A percentile compares a stretch with the other conserved stretches of the same genome.
Conservation (phyloP, 2,888 invertebrate species). For the Aspidiotus destructor region DNA sequence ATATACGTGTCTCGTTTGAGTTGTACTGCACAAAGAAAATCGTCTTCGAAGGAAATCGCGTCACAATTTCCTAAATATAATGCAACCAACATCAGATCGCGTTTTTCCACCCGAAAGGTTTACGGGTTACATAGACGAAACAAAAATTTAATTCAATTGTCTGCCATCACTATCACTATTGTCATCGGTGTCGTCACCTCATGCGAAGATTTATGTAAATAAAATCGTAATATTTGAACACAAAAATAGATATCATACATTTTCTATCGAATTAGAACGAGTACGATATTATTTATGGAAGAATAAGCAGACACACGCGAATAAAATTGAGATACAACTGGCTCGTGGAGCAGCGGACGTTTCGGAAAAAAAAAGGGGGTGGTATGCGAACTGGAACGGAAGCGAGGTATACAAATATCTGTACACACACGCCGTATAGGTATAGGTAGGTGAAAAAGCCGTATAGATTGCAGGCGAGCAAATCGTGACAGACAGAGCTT, state of each 20-base stretch:
- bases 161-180: not conserved
- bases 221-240: constrained; percentile 23
- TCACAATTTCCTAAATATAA: too few species aligned
- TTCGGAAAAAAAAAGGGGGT: not conserved
- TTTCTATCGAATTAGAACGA: constrained; percentile 14
- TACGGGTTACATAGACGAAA: too few species aligned
- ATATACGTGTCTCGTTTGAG: too few species aligned
- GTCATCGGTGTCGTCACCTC: not conserved
- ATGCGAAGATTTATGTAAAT: constrained; percentile 16
- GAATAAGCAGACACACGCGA: constrained; percentile 12
- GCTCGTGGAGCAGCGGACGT: not conserved
- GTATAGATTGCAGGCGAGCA: constrained; percentile 22
- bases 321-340: too few species aligned
- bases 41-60: too few species aligned
- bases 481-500: constrained; percentile 29
- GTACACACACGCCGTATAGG: not conserved
- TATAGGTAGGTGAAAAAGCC: constrained; percentile 2
- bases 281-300: constrained; percentile 24
- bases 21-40: too few species aligned
- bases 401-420: not conserved
- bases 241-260: constrained; percentile 10
- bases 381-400: constrained; percentile 5
- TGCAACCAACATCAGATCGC: too few species aligned
- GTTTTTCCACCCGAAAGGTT: too few species aligned
- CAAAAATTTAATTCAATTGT: not conserved